These are phyloP conservation scores for Cyphomyrmex costatus DNA, from an alignment of 1,140 invertebrate species.

Conservation along the genomic window DNA sequence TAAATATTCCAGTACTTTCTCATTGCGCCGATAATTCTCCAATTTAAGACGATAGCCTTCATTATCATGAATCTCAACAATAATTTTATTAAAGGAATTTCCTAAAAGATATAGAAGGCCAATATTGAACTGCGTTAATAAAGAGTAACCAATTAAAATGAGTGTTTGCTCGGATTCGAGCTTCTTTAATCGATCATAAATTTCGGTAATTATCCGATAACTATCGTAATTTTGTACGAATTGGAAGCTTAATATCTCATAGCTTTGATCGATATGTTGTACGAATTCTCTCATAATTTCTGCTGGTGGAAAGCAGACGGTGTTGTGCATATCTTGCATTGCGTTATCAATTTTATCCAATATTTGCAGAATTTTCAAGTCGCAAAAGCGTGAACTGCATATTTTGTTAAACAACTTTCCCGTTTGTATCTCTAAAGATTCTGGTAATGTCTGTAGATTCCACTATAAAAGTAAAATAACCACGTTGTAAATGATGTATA, in stretches of 20 bases:
- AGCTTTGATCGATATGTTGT: constrained; percentile 21
- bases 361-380: constrained; percentile 72
- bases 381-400: constrained; percentile 83
- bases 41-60: constrained; percentile 81
- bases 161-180: constrained; percentile 75
- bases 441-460: constrained; percentile 31
- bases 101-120: constrained; percentile 82
- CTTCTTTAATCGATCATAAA: constrained; percentile 72
- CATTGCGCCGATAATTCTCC: constrained; percentile 63
- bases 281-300: constrained; percentile 63
- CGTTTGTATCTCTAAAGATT: constrained; percentile 71
- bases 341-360: constrained; percentile 69
- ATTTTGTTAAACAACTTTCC: constrained; percentile 81
- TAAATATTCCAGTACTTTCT: constrained; percentile 70
- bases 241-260: constrained; percentile 77
- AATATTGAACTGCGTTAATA: constrained; percentile 84
- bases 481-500: constrained; percentile 21
- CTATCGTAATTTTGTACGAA: constrained; percentile 74
- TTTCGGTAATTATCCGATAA: constrained; percentile 67
- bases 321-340: constrained; percentile 50
- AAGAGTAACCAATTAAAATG: constrained; percentile 82
- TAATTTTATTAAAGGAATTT: constrained; percentile 80
- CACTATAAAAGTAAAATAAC: constrained; percentile 64
- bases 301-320: constrained; percentile 66
- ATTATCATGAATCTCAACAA: constrained; percentile 69